phyloP scores from a whole-genome alignment of 2,797 vertebrate species.

The Vireo griseus region DNA sequence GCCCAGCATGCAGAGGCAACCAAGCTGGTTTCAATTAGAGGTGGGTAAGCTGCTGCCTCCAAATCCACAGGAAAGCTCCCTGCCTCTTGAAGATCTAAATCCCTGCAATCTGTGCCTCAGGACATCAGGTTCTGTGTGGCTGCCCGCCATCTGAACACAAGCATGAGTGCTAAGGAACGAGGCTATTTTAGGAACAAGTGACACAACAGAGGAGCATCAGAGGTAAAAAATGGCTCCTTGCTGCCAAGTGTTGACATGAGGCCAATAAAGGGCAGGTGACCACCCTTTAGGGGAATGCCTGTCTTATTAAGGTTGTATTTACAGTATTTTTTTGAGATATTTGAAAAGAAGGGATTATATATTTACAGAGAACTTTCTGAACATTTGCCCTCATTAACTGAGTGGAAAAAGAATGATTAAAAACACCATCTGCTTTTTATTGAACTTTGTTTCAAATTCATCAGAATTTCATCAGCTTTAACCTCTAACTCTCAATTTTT shows the following conservation, averaged over 20 bases:
- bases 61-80: neutral
- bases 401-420: neutral
- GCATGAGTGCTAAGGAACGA: neutral
- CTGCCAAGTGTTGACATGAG: neutral
- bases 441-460: neutral
- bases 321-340: neutral
- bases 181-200: conserved; percentile 25
- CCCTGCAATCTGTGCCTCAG: neutral
- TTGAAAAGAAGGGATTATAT: neutral
- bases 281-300: neutral
- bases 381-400: neutral
- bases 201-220: neutral
- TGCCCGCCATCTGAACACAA: neutral
- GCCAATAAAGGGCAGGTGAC: neutral
- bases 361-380: conserved; percentile 14
- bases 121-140: neutral
- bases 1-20: neutral
- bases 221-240: neutral
- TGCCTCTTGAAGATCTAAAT: neutral
- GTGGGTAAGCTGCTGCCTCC: neutral
- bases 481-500: neutral
- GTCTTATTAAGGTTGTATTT: neutral
- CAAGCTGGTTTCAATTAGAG: neutral
- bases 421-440: conserved; percentile 23
- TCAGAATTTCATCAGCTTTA: neutral